These are phyloP conservation scores for Bufotes viridis DNA, from an alignment of 2,797 vertebrate genomes.

Conservation along the genomic window DNA sequence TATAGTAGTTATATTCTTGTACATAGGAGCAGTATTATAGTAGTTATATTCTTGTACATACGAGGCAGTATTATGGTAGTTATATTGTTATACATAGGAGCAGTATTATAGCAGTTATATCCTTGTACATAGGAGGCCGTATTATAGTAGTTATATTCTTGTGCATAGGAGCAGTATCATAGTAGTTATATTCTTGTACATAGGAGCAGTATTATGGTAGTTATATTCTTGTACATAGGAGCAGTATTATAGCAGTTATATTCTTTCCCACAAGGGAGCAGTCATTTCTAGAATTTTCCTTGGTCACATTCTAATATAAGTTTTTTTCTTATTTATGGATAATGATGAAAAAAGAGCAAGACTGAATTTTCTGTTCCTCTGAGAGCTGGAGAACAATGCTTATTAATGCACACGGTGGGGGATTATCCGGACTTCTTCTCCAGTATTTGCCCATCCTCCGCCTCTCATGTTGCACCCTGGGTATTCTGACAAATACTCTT, in stretches of 20 bases:
- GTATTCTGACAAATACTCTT: conserved; percentile 32
- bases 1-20: conserved; percentile 6
- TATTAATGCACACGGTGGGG: neutral
- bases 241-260: neutral
- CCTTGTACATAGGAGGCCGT: neutral
- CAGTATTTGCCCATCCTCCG: neutral
- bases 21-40: conserved; percentile 5
- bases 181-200: conserved; percentile 2
- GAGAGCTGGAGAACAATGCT: conserved; percentile 29
- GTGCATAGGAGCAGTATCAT: neutral
- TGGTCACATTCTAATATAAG: neutral
- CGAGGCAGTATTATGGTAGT: neutral
- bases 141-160: neutral
- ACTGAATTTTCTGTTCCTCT: neutral
- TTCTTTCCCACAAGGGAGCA: neutral
- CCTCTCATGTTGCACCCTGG: conserved; percentile 1
- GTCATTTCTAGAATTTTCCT: neutral
- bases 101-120: conserved; percentile 16
- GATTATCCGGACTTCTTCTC: neutral
- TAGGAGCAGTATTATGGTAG: conserved; percentile 1
- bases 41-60: conserved; percentile 19
- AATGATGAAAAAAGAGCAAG: neutral
- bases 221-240: conserved; percentile 1
- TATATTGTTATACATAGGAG: neutral
- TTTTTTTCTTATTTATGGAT: neutral